Base-by-base conservation (phyloP, 1,140 invertebrate species). In the Bombus confusus region DNA sequence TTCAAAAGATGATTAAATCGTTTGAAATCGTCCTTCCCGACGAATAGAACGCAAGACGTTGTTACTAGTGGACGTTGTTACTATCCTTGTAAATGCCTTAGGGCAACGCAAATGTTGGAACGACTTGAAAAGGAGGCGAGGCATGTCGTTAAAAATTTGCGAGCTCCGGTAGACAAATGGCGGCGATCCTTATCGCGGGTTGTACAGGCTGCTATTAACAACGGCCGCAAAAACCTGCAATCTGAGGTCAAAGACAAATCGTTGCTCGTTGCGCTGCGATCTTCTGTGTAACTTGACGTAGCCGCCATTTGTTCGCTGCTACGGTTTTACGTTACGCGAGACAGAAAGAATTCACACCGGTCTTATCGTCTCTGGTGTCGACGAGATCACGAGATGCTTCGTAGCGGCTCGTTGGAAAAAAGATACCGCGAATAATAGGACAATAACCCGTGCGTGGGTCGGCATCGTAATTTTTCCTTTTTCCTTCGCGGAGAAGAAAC, bases 201-300 rank as follows among this genome's bases (percentile, higher is more conserved):
- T 87, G 87, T 91, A 88, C 89, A 79, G 86, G 69, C 82, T 69
- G 89, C 86, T 92, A 92, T 91, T 92, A 92, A 91, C 90, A 91
- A 91, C 89, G 41, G 34, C 85, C 87, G 87, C 86, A 91, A 92
- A 92, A 93, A 92, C 85, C 87, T 88, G 85, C 90, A 88, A 92
- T 92, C 88, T 88, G 81, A 88, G 86, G 83, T 87, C 77, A 86
- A 90, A 92, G 91, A 92, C 86, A 93, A 93, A 93, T 93, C 88
- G 89, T 72, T 73, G 57, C 75, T 83, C 86, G 89, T 86, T 82
- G 69, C 59, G 77, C 78, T 57, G n/a, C 83, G 87, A 90, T 90
- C 86, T 90, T 90, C 68, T 52, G 22, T 86, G 80, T 87, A 86
- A 83, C 89, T 82, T 80, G 86, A 87, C 83, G 88, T 89, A 83